Conservation (phyloP, 2,797 vertebrate species). For the Carduelis carduelis region DNA sequence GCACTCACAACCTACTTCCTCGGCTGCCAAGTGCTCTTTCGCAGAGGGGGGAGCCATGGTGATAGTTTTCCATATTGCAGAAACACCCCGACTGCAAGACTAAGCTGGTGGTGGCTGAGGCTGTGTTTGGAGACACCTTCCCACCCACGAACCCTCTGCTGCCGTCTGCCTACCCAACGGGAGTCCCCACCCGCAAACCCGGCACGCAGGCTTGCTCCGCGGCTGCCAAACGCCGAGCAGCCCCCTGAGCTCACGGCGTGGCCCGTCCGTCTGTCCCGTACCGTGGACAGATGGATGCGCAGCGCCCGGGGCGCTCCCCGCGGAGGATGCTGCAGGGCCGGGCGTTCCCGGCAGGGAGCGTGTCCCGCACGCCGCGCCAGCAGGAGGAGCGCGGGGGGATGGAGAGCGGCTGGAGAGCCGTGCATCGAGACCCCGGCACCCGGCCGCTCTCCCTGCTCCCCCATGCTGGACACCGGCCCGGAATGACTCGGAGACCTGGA, state of each 20-base stretch:
- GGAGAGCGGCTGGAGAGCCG: background rate
- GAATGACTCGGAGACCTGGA: background rate
- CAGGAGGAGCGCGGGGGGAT: background rate
- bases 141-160: constrained; percentile 43
- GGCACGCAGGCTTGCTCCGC: background rate
- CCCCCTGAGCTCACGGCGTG: background rate
- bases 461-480: background rate
- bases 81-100: constrained; percentile 33
- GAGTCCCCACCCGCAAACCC: background rate
- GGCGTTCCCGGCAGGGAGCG: constrained; percentile 59
- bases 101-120: constrained; percentile 5
- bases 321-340: background rate
- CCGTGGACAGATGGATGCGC: rapidly evolving
- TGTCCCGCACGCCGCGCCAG: background rate
- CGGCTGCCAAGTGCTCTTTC: background rate
- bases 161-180: background rate
- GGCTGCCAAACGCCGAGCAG: background rate
- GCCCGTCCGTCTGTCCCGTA: background rate
- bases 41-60: background rate
- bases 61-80: background rate
- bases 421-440: background rate
- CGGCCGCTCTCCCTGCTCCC: background rate
- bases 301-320: background rate
- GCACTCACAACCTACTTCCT: background rate
- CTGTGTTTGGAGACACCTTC: constrained; percentile 37